Conservation (phyloP, 2,888 invertebrate species). For the Nephrotoma appendiculata region DNA sequence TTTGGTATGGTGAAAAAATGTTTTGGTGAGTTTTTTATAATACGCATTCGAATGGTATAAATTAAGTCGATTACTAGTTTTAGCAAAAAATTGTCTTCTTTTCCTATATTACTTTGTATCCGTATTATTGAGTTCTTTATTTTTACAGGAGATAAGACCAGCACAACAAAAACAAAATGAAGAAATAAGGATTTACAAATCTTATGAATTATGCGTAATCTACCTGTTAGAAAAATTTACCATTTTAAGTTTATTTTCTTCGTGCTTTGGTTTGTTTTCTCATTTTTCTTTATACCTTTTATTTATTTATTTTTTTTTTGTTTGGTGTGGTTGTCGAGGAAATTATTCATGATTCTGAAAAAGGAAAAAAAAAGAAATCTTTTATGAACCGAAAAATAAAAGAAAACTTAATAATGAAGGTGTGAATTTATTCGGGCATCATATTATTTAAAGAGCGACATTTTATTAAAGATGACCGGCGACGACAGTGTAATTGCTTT, state of each 20-base stretch:
- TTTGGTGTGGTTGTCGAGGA: not conserved
- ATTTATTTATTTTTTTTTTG: not conserved
- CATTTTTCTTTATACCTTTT: not conserved
- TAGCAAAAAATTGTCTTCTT: not conserved
- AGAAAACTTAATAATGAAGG: not conserved
- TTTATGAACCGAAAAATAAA: not conserved
- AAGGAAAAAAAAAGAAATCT: not conserved
- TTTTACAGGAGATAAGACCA: not conserved
- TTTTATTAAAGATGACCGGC: not conserved
- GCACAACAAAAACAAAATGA: not conserved
- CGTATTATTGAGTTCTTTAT: not conserved
- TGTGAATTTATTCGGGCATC: not conserved
- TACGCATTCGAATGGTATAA: not conserved
- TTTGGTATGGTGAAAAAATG: not conserved
- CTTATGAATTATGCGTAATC: not conserved
- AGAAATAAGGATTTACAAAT: not conserved
- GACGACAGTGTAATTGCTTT: not conserved
- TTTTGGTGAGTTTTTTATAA: not conserved
- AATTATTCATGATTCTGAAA: not conserved
- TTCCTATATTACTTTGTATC: not conserved
- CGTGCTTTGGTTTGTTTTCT: too few relatives aligned
- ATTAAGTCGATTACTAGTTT: not conserved
- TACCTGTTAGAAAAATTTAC: not conserved
- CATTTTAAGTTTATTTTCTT: not conserved
- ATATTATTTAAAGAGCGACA: not conserved